Conservation (phyloP, 1,140 invertebrate species). For the Thaumetopoea pityocampa region DNA sequence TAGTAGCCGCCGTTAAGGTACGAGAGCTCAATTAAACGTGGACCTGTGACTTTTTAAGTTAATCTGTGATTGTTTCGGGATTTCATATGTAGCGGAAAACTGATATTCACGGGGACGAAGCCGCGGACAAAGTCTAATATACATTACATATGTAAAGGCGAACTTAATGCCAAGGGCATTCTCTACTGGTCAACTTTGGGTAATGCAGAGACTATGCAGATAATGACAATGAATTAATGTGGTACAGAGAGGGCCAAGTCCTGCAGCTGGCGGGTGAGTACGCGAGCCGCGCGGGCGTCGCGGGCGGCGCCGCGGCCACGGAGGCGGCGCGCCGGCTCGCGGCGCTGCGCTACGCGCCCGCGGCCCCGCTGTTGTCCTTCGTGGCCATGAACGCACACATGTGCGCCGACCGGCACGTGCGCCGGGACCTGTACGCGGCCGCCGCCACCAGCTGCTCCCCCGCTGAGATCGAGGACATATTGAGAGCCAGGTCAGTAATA, state of each 20-base stretch:
- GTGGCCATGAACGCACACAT: constrained; percentile 25
- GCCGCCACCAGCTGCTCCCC: constrained; percentile 23
- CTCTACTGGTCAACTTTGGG: too few species aligned
- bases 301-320: constrained; percentile 19
- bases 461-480: constrained; percentile 26
- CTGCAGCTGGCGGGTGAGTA: constrained; percentile 30
- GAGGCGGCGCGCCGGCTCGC: constrained; percentile 35
- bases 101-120: too few species aligned
- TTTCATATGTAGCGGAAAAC: too few species aligned
- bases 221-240: neutral
- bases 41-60: too few species aligned
- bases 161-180: too few species aligned
- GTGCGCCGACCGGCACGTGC: constrained; percentile 25
- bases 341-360: constrained; percentile 29
- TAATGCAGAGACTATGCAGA: too few species aligned
- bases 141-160: too few species aligned
- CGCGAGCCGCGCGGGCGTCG: constrained; percentile 27
- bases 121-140: too few species aligned
- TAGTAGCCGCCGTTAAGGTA: too few species aligned
- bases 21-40: too few species aligned
- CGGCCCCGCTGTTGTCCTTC: constrained; percentile 33
- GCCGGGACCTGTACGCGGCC: constrained; percentile 33
- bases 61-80: too few species aligned
- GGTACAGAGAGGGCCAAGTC: constrained; percentile 41
- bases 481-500: constrained; percentile 30